Base-by-base conservation (phyloP, 2,888 invertebrate species). In the Anagyrus pseudococci region DNA sequence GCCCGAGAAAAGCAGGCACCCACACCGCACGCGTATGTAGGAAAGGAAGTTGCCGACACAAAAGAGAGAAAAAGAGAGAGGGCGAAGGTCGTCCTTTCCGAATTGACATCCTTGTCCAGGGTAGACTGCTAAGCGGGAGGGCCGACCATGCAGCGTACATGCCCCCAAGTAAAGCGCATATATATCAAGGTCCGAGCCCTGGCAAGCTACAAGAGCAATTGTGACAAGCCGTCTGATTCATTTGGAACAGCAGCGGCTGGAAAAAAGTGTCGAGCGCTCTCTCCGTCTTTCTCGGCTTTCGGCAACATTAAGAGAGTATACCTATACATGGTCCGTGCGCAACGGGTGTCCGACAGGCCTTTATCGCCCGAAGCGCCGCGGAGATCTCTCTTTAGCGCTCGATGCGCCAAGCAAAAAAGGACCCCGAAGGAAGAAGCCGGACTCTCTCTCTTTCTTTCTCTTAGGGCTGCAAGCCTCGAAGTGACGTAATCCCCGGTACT, bases 401-500 rank as follows among this genome's bases (percentile, higher is more conserved):
- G 15, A 40, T 22, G 8, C 41, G 8, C 57, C 40, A 37, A 37
- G 33, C 33, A 37, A 37, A 37, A 37, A 37, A 8, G 33, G 33
- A 37, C 10, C 13, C 13, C 8, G 33, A 37, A 15, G 8, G 33
- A 37, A 15, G 8, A 37, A 8, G 8, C 33, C 8, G 8, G 3
- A 37, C 13, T 37, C 33, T 10, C 33, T n/a, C n/a, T n/a, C n/a
- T n/a, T n/a, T n/a, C n/a, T n/a, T n/a, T n/a, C n/a, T n/a, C n/a
- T n/a, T n/a, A 37, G 33, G 33, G 33, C 33, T 25, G 19, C 15
- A 29, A 20, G 33, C 25, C 29, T 41, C 68, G 60, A 73, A 68
- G 71, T 73, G 73, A 73, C 73, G 71, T 72, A 73, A 73, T 72
- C 72, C 70, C 70, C 67, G 64, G 71, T 71, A 71, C 72, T 74